Evolutionary conservation across 2,797 vertebrate genomes (phyloP), one percentile per base, ranked within the genome.

Genomic region (Hippocampus kuda): DNA sequence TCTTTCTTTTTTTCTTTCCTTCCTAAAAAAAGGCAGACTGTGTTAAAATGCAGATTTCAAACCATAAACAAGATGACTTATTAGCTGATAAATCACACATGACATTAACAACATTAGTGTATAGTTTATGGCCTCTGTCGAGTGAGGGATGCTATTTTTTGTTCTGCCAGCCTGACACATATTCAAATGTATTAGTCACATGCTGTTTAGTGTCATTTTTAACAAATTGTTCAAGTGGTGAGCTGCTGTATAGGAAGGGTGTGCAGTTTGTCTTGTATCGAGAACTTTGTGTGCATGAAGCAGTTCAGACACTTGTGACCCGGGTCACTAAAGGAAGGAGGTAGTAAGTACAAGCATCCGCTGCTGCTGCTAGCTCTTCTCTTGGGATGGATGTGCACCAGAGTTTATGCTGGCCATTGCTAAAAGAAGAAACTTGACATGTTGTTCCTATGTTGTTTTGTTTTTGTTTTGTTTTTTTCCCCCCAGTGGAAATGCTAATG

Each of bases 311-410:
- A 76, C 77, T 81, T 5, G 12, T 86, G 86, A 88, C 85, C 86
- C 59, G 73, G 79, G 83, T 83, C 86, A 87, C 87, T 88, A 84
- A 86, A 91, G 90, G 90, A 92, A 91, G 89, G 87, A 92, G 49
- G 54, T 81, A 83, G 81, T 78, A 72, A 88, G 82, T 79, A 78
- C 82, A 79, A 83, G 79, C 82, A 84, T 90, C 88, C 82, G 77
- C 73, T 82, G 75, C 73, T 77, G 46, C 70, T 75, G 48, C 53
- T 66, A 53, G 68, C 65, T 26, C 38, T 24, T 70, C 70, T 68
- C 65, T 65, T 27, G 44, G 57, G 75, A 67, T 67, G 13, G 56
- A 75, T 56, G 15, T 26, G 38, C 24, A 66, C 70, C 56, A 65
- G 51, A 51, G 13, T 34, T n/a, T 18, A 27, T 11, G 16, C 48